phyloP scores from a whole-genome alignment of 2,113 vertebrate species.

The Chloebia gouldiae region DNA sequence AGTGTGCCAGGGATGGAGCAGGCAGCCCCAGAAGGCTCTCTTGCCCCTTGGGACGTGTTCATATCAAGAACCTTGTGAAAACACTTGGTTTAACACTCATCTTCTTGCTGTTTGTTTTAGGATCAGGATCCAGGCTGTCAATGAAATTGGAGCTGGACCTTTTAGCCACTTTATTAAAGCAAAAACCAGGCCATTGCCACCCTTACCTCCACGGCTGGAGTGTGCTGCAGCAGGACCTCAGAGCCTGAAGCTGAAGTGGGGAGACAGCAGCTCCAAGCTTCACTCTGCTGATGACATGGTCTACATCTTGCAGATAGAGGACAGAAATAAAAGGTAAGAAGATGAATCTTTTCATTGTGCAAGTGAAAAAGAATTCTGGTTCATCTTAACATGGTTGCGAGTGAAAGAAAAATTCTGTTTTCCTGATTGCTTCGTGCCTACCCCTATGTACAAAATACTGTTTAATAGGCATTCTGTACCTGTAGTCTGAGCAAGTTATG shows the following conservation, averaged over 20 bases:
- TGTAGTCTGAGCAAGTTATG: background rate
- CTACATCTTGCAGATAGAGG: conserved; percentile 93
- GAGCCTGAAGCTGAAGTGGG: conserved; percentile 98
- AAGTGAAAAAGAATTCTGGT: background rate
- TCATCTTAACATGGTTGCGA: background rate
- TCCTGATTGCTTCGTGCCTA: background rate
- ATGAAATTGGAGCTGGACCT: conserved; percentile 89
- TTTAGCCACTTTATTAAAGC: conserved; percentile 83
- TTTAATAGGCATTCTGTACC: background rate
- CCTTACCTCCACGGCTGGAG: conserved; percentile 89
- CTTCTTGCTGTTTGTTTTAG: conserved; percentile 53
- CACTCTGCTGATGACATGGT: conserved; percentile 80
- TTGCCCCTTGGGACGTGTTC: background rate
- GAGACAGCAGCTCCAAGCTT: conserved; percentile 82
- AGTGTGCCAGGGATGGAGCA: background rate
- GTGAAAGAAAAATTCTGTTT: background rate
- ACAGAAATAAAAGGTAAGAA: conserved; percentile 90
- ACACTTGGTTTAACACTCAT: background rate
- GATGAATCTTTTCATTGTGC: background rate
- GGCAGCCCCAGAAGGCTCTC: background rate
- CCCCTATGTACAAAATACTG: background rate
- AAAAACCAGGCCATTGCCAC: conserved; percentile 90
- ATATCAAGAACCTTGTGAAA: background rate
- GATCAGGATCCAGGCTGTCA: conserved; percentile 91
- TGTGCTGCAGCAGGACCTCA: conserved; percentile 93